Conservation (phyloP, 2,797 vertebrate species). For the Hemibagrus guttatus region DNA sequence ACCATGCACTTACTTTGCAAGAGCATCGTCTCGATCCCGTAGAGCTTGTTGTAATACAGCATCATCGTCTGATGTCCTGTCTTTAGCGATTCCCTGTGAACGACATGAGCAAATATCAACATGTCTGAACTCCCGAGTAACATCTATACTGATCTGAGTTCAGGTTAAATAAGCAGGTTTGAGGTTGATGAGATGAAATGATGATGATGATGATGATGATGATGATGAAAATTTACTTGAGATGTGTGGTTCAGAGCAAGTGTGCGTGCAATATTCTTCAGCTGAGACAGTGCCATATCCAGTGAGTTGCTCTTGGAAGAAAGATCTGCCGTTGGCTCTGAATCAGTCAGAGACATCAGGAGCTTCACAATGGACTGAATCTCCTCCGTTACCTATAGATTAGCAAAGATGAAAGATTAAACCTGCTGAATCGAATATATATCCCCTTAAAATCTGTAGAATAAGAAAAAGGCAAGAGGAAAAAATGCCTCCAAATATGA, state of each 20-base stretch:
- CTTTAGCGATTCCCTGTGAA: constrained; percentile 41
- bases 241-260: constrained; percentile 67
- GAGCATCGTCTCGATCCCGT: constrained; percentile 81
- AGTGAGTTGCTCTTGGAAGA: constrained; percentile 49
- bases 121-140: neutral
- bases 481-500: neutral
- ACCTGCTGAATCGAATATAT: neutral
- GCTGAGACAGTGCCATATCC: constrained; percentile 66
- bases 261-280: constrained; percentile 69
- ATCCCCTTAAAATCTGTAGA: neutral
- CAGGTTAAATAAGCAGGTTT: neutral
- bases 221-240: constrained; percentile 59
- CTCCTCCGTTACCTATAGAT: constrained; percentile 72
- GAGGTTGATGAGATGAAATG: neutral
- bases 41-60: constrained; percentile 77
- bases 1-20: constrained; percentile 76
- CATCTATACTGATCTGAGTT: neutral
- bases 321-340: constrained; percentile 23
- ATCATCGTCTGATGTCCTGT: constrained; percentile 46
- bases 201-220: neutral
- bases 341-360: constrained; percentile 67
- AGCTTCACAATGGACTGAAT: constrained; percentile 72
- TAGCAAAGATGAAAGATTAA: neutral
- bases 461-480: neutral
- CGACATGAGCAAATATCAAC: constrained; percentile 22